Percentiles rank a stretch among this genome's conserved stretches.
phyloP scores from a whole-genome alignment of 2,797 vertebrate genomes.

The Apogon talboti region DNA sequence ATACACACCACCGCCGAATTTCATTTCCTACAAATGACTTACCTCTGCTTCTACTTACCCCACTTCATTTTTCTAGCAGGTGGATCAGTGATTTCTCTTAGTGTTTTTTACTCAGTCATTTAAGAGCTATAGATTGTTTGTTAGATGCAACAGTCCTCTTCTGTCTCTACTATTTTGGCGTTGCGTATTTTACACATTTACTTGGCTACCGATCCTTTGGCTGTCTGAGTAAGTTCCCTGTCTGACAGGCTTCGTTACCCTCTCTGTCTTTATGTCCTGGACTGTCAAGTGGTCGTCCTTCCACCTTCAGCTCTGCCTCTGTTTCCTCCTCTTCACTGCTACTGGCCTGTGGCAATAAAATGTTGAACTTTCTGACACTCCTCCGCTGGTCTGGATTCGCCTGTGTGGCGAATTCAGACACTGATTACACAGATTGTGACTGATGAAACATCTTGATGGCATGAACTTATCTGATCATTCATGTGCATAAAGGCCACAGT shows the following conservation, averaged over 20 bases:
- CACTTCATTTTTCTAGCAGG: not conserved
- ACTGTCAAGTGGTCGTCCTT: constrained; percentile 26
- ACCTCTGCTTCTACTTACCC: not conserved
- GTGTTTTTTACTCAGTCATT: not conserved
- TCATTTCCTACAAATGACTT: constrained; percentile 7
- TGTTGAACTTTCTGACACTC: constrained; percentile 2
- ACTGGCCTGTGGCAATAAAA: constrained; percentile 18
- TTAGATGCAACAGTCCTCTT: not conserved
- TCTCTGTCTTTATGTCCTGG: constrained; percentile 11
- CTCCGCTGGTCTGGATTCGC: constrained; percentile 6
- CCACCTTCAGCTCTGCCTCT: constrained; percentile 7
- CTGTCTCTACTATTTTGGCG: not conserved
- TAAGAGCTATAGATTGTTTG: not conserved
- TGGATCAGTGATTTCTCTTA: not conserved
- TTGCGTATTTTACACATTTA: constrained; percentile 15
- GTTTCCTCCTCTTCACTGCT: constrained; percentile 9
- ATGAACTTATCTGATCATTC: constrained; percentile 11
- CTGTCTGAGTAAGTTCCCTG: constrained; percentile 12
- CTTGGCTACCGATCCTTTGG: constrained; percentile 17
- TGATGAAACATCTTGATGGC: constrained; percentile 6
- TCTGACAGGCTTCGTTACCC: constrained; percentile 10
- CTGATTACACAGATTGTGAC: not conserved
- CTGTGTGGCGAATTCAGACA: constrained; percentile 16
- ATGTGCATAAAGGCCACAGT: not conserved
- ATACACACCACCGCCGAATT: not conserved